phyloP scores from a whole-genome alignment of 2,797 vertebrate species.

The Luscinia megarhynchos region DNA sequence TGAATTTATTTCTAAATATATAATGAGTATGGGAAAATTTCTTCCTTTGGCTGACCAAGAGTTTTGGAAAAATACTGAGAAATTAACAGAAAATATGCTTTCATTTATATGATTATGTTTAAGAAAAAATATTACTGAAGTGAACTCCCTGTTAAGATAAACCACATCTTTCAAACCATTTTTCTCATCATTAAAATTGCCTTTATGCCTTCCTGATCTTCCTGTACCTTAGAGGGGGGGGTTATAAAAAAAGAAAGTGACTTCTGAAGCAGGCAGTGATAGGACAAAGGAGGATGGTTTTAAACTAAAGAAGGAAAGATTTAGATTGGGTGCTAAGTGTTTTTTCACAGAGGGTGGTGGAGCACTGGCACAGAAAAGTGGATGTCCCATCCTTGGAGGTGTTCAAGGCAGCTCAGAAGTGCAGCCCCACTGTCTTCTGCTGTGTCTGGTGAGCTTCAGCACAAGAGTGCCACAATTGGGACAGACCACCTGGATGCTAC shows the following conservation, averaged over 20 bases:
- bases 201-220: not conserved
- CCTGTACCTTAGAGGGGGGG: not conserved
- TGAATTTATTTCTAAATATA: not conserved
- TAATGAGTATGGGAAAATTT: not conserved
- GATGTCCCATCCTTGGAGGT: not conserved
- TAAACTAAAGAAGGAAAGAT: not conserved
- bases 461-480: not conserved
- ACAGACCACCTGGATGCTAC: not conserved
- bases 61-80: not conserved
- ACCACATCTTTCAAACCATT: not conserved
- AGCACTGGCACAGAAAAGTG: not conserved
- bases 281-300: not conserved
- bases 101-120: not conserved
- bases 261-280: not conserved
- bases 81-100: not conserved
- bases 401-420: not conserved
- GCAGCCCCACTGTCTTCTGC: fast-evolving
- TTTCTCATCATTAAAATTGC: not conserved
- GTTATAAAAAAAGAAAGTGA: not conserved
- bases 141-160: not conserved
- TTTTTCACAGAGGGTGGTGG: not conserved
- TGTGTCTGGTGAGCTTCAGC: not conserved
- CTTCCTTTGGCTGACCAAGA: not conserved
- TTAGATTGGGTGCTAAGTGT: not conserved
- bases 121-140: not conserved